phyloP scores from a whole-genome alignment of 2,888 invertebrate species.

The Agonopterix alstromeriana region DNA sequence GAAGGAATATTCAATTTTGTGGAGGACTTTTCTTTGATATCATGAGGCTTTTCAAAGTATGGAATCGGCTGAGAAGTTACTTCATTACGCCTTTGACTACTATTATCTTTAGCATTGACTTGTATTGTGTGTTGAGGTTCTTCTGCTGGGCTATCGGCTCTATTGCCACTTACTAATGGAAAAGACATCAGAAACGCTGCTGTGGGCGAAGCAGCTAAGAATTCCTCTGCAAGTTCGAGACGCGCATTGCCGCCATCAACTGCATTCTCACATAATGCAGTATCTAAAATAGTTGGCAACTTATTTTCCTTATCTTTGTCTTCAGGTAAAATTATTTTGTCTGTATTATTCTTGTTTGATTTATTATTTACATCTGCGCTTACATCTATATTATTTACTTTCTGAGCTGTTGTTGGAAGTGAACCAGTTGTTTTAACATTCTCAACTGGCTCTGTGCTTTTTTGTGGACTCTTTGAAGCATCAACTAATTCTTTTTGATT shows the following conservation, averaged over 20 bases:
- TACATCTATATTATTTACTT: slow-evolving; percentile 15
- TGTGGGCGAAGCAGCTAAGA: slow-evolving; percentile 80
- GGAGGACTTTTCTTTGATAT: slow-evolving; percentile 25
- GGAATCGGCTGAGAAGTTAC: slow-evolving; percentile 23
- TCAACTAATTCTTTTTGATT: not conserved
- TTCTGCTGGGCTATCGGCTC: slow-evolving; percentile 69
- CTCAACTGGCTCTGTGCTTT: not conserved
- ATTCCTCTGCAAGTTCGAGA: slow-evolving; percentile 74
- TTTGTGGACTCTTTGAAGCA: slow-evolving; percentile 1
- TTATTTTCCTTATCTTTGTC: slow-evolving; percentile 56
- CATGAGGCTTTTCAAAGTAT: slow-evolving; percentile 35
- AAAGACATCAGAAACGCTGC: slow-evolving; percentile 87
- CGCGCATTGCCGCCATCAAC: slow-evolving; percentile 74
- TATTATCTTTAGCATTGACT: slow-evolving; percentile 29
- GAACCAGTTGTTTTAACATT: not conserved
- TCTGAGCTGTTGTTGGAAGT: slow-evolving; percentile 9
- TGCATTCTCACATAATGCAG: slow-evolving; percentile 55
- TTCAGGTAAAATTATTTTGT: slow-evolving; percentile 24
- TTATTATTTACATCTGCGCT: slow-evolving; percentile 20
- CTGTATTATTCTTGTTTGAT: slow-evolving; percentile 19
- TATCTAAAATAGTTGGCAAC: slow-evolving; percentile 52
- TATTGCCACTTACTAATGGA: slow-evolving; percentile 80
- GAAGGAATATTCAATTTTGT: slow-evolving; percentile 17
- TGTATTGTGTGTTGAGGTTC: slow-evolving; percentile 36
- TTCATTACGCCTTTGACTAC: slow-evolving; percentile 31